Evolutionary conservation across 2,113 vertebrate species (phyloP), one percentile per base, ranked within the genome.

Genomic region (Marmota monax): DNA sequence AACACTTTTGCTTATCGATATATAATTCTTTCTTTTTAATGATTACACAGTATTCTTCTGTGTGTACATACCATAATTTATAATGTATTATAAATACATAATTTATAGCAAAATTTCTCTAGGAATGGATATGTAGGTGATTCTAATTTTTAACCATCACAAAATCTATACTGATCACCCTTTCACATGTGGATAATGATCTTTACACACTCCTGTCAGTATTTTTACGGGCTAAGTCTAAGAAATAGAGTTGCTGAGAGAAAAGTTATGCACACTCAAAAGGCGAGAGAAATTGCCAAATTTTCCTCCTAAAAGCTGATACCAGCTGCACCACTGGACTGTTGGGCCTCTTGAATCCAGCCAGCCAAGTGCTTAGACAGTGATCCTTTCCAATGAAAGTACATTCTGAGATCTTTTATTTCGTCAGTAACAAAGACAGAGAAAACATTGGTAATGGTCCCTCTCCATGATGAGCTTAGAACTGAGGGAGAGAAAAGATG

Each of bases 51-150:
- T 29, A 91, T 63, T 83, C 16, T 8, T 51, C 37, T 22, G 9
- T 88, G 29, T 88, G 0, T 65, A 72, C 65, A 23, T n/a, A 65
- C 5, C 51, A 53, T 73, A 88, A 88, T 63, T 80, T 53, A 80
- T 56, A 70, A 42, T 61, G 2, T 56, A 61, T 72, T 34, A 45
- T 45, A 20, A 67, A 65, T 56, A 32, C 20, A n/a, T 69, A 39
- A 73, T 72, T 89, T 90, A 88, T 70, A 86, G 74, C 34, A 80
- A 29, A 76, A 34, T 90, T 79, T 92, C 25, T 82, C 34, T 56
- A 3, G 6, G 37, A 23, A 84, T 95, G 23, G 4, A 86, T 27
- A 86, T 51, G 69, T 69, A 76, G 7, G 9, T 42, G n/a, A 34
- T 79, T 92, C 65, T 92, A 48, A 84, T 94, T 45, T 93, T 84